phyloP scores from a whole-genome alignment of 2,113 vertebrate species.

The Stictonetta naevosa region DNA sequence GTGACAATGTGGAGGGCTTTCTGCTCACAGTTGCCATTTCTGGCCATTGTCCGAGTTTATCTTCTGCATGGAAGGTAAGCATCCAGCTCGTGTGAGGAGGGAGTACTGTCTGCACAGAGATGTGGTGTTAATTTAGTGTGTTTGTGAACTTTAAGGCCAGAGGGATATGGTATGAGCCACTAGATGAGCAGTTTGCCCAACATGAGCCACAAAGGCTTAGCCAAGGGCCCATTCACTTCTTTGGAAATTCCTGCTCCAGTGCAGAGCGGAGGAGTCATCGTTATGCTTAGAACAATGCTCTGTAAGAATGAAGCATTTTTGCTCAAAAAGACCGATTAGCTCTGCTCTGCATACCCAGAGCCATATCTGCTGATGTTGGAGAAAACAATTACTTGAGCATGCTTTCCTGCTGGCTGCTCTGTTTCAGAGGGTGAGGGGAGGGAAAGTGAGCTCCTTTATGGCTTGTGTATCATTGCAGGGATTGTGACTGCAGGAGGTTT shows the following conservation, averaged over 20 bases:
- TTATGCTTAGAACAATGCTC: constrained; percentile 42
- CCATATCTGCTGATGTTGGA: constrained; percentile 40
- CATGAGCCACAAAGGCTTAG: constrained; percentile 3
- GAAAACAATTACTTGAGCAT: not conserved
- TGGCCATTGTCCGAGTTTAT: not conserved
- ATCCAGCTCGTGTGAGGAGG: not conserved
- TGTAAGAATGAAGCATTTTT: constrained; percentile 47
- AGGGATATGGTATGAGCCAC: constrained; percentile 15
- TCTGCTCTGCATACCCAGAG: not conserved
- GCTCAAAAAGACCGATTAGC: not conserved
- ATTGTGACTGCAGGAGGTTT: not conserved
- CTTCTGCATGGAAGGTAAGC: not conserved
- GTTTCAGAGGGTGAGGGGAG: not conserved
- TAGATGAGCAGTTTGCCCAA: constrained; percentile 32
- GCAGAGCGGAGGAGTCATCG: not conserved
- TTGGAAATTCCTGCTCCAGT: constrained; percentile 45
- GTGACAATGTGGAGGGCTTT: not conserved
- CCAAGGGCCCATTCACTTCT: not conserved
- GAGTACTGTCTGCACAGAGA: not conserved
- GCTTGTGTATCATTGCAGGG: not conserved
- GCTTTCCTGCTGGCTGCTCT: not conserved
- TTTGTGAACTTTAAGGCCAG: not conserved
- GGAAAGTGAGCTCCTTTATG: not conserved
- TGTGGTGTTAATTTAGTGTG: constrained; percentile 11
- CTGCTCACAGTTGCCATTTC: not conserved